These are phyloP conservation scores for Gambelia wislizenii DNA, from an alignment of 2,797 vertebrate species.

Conservation along the genomic window DNA sequence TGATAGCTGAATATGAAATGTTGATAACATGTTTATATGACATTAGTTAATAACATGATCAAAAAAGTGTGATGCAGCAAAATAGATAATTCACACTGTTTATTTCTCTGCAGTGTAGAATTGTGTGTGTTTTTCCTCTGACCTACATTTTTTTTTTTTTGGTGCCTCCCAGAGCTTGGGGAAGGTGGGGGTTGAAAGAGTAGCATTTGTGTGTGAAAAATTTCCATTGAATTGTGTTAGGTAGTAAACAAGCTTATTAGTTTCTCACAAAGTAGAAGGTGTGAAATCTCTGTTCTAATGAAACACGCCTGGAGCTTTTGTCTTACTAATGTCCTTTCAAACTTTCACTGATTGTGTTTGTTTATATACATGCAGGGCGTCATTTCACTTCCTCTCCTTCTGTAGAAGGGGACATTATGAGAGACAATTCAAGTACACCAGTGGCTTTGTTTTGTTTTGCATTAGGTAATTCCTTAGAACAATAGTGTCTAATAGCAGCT, in stretches of 20 bases:
- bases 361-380: slow-evolving; percentile 32
- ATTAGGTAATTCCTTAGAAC: slow-evolving; percentile 53
- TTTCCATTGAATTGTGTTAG: slow-evolving; percentile 17
- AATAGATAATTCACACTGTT: background rate
- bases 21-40: background rate
- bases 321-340: slow-evolving; percentile 42
- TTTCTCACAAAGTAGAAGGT: slow-evolving; percentile 43
- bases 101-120: background rate
- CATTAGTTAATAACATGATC: background rate
- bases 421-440: slow-evolving; percentile 28
- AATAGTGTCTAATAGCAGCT: slow-evolving; percentile 44
- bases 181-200: slow-evolving; percentile 15
- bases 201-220: slow-evolving; percentile 24
- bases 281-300: slow-evolving; percentile 40
- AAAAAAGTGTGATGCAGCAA: background rate
- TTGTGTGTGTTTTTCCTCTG: background rate
- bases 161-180: background rate
- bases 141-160: slow-evolving; percentile 12
- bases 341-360: slow-evolving; percentile 25
- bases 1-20: background rate
- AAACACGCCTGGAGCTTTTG: slow-evolving; percentile 30
- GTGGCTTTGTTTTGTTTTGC: slow-evolving; percentile 47
- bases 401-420: slow-evolving; percentile 34
- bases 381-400: background rate
- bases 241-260: slow-evolving; percentile 38